Percentiles rank a stretch among this genome's conserved stretches.
These are phyloP conservation scores for Gadopsis bispinosus DNA, from an alignment of 2,797 vertebrate species.

Conservation along the genomic window DNA sequence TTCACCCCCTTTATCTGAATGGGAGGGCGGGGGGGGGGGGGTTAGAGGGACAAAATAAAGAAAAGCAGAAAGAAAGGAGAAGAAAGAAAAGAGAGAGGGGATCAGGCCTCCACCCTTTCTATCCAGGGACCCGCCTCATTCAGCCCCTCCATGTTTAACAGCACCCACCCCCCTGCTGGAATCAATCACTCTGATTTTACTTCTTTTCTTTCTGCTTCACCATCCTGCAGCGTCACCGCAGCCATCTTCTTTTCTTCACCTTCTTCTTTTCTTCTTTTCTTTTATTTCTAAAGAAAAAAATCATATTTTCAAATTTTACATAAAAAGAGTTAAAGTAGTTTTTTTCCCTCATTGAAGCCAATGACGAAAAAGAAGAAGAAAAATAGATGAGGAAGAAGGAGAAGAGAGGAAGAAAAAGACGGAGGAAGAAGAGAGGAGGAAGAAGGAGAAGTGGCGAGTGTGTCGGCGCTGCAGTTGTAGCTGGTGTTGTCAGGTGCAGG, in stretches of 20 bases:
- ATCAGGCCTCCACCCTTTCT: slow-evolving; percentile 78
- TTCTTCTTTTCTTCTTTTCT: no score
- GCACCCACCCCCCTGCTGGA: slow-evolving; percentile 48
- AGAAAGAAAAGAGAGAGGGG: slow-evolving; percentile 69
- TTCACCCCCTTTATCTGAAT: slow-evolving; percentile 86
- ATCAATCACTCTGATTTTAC: slow-evolving; percentile 52
- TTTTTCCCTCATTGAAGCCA: background rate
- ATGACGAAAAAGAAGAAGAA: no score
- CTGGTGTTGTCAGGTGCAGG: slow-evolving; percentile 91
- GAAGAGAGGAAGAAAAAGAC: no score
- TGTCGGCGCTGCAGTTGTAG: slow-evolving; percentile 69
- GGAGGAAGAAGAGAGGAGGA: background rate
- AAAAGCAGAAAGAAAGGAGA: slow-evolving; percentile 59
- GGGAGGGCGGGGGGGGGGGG: slow-evolving; percentile 47
- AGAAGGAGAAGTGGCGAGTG: background rate
- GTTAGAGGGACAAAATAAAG: slow-evolving; percentile 45
- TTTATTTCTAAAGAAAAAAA: background rate
- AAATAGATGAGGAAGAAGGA: no score
- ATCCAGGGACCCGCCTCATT: slow-evolving; percentile 67
- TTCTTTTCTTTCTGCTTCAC: background rate
- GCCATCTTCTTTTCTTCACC: no score
- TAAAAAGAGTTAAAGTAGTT: no score
- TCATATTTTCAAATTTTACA: background rate
- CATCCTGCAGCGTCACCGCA: background rate
- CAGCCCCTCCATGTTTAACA: slow-evolving; percentile 74